Conservation (phyloP, 2,888 invertebrate species). For the Ellobium chinense region DNA sequence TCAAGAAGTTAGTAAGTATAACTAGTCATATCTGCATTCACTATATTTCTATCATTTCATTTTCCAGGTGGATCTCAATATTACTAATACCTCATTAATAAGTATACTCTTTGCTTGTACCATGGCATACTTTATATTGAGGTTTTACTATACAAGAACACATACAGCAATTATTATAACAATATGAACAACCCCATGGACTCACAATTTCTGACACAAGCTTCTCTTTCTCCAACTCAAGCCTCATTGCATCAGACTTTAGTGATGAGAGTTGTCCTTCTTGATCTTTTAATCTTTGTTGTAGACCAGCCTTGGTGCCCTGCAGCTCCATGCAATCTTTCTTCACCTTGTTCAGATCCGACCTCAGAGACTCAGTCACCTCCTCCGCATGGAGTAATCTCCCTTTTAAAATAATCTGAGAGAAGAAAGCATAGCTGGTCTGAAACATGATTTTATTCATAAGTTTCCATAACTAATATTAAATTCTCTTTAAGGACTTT, state of each 20-base stretch:
- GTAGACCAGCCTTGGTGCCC: slow-evolving; percentile 74
- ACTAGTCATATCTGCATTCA: no score
- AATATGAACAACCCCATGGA: neutral
- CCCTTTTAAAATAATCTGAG: slow-evolving; percentile 68
- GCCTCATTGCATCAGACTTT: slow-evolving; percentile 69
- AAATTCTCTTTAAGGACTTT: no score
- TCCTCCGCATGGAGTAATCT: slow-evolving; percentile 69
- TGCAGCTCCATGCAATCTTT: slow-evolving; percentile 73
- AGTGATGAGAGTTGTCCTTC: slow-evolving; percentile 68
- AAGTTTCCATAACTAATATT: no score
- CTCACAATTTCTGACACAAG: slow-evolving; percentile 71
- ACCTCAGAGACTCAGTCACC: slow-evolving; percentile 62
- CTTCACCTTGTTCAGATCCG: slow-evolving; percentile 69
- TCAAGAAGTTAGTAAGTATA: no score
- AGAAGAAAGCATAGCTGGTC: neutral
- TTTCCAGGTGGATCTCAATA: no score
- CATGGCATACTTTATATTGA: no score
- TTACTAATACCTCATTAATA: no score
- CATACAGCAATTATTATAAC: no score
- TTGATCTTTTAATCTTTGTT: slow-evolving; percentile 73
- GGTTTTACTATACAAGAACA: no score
- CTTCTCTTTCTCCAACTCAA: slow-evolving; percentile 71
- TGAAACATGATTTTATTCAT: no score
- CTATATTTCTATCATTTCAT: no score
- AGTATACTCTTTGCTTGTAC: no score